Evolutionary conservation across 2,888 invertebrate genomes (phyloP), one percentile per base, ranked within the genome.

Genomic region (Parochlus steinenii): DNA sequence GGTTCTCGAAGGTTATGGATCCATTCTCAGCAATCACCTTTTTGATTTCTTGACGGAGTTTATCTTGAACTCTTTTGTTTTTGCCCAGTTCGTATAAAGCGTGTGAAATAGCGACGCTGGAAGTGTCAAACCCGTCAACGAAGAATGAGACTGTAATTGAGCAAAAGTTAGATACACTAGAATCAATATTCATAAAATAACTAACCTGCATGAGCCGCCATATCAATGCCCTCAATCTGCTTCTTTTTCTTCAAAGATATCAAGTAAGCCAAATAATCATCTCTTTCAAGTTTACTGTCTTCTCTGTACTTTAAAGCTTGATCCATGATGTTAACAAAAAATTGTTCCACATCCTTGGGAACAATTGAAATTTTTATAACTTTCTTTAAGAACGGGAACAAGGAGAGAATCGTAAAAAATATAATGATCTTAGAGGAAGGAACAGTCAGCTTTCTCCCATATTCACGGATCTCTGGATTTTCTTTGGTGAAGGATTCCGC

Each of bases 401-500:
- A 40, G 12, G 46, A 46, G 8, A 46, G 20, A 2, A 52, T 1
- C 1, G 50, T 22, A n/a, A 43, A 32, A 38, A 44, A 47, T 3
- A 44, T 19, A n/a, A 47, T 41, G 12, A 38, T 39, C 23, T 39
- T 39, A 5, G 42, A 27, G 6, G 47, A 40, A 17, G 55, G 52
- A 6, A 41, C 33, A 12, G 59, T 49, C 1, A 61, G 42, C 15
- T 46, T 43, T 14, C 44, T 47, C 0, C 49, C 52, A 36, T 51
- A 45, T 28, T 40, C 31, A 31, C 52, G 41, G 22, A 61, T 54
- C 3, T 53, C 41, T 5, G 44, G 37, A 28, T 46, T 40, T 14
- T 48, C 45, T 0, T 51, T 45, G 1, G 46, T 28, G 15, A 64
- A 61, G 33, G 56, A 55, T 16, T 53, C 48, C 1, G 59, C 60